Conservation (phyloP, 2,113 vertebrate genomes). For the Lepus americanus region DNA sequence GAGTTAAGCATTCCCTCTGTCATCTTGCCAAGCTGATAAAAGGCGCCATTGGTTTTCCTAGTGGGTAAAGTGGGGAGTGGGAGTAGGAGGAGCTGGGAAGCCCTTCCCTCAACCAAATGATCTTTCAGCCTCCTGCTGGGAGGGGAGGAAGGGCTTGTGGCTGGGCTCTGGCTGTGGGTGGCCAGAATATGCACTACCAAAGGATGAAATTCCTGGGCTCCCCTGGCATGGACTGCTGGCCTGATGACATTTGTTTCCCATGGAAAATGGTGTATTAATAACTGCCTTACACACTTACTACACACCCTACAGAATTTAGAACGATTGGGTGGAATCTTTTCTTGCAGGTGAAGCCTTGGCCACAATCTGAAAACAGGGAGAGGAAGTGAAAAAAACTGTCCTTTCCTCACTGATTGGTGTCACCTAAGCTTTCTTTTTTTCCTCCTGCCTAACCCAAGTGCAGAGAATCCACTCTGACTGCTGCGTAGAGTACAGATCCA, state of each 20-base stretch:
- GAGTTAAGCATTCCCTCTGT: slow-evolving; percentile 74
- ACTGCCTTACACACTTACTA: neutral
- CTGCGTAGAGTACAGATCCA: neutral
- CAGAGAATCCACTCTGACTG: neutral
- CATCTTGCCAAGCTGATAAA: slow-evolving; percentile 77
- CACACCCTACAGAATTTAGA: slow-evolving; percentile 70
- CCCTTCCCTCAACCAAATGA: neutral
- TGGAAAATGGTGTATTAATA: slow-evolving; percentile 51
- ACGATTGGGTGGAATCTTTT: slow-evolving; percentile 66
- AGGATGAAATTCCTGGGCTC: neutral
- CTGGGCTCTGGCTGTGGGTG: neutral
- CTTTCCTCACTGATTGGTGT: slow-evolving; percentile 60
- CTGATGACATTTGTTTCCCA: slow-evolving; percentile 36
- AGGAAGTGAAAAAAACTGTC: neutral
- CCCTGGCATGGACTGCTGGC: neutral
- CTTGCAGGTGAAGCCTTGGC: slow-evolving; percentile 45
- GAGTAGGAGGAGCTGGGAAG: neutral
- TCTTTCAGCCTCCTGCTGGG: neutral
- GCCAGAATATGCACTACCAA: neutral
- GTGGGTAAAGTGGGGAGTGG: neutral
- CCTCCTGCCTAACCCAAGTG: neutral
- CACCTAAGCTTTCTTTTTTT: neutral
- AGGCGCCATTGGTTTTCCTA: slow-evolving; percentile 63
- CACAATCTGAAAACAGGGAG: neutral
- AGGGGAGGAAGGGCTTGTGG: neutral